Percentiles rank a stretch among this genome's conserved stretches.
These are phyloP conservation scores for Opisthograptis luteolata DNA, from an alignment of 2,888 invertebrate genomes.

Conservation along the genomic window DNA sequence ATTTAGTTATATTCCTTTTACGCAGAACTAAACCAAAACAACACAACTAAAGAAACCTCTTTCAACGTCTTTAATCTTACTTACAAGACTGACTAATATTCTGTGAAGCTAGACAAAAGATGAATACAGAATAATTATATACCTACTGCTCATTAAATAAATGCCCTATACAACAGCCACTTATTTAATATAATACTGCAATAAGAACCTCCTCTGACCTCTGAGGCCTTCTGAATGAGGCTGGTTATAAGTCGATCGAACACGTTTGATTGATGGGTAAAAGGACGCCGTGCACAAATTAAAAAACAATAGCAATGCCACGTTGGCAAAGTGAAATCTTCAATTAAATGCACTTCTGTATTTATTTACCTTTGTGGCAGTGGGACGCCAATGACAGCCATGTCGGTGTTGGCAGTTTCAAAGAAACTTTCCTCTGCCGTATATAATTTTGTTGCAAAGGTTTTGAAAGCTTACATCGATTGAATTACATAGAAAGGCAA, in stretches of 20 bases:
- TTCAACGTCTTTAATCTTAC: no score
- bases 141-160: conserved; percentile 14
- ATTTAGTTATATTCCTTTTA: no score
- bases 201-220: conserved; percentile 16
- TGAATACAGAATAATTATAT: no score
- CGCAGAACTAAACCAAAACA: no score
- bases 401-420: not conserved
- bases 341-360: conserved; percentile 55
- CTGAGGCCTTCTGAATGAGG: conserved; percentile 16
- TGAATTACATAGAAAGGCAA: no score
- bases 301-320: conserved; percentile 58
- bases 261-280: conserved; percentile 75
- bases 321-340: conserved; percentile 49
- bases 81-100: no score
- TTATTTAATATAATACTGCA: conserved; percentile 2
- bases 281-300: conserved; percentile 71
- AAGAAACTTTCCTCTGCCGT: no score
- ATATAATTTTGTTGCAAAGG: no score
- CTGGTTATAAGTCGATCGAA: conserved; percentile 44
- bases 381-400: conserved; percentile 9
- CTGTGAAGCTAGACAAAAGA: not conserved
- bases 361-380: conserved; percentile 43
- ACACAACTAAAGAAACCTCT: no score
- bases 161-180: conserved; percentile 6
- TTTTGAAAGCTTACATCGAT: no score